These are phyloP conservation scores for Nothocercus nigrocapillus DNA, from an alignment of 2,113 vertebrate genomes.

Conservation along the genomic window DNA sequence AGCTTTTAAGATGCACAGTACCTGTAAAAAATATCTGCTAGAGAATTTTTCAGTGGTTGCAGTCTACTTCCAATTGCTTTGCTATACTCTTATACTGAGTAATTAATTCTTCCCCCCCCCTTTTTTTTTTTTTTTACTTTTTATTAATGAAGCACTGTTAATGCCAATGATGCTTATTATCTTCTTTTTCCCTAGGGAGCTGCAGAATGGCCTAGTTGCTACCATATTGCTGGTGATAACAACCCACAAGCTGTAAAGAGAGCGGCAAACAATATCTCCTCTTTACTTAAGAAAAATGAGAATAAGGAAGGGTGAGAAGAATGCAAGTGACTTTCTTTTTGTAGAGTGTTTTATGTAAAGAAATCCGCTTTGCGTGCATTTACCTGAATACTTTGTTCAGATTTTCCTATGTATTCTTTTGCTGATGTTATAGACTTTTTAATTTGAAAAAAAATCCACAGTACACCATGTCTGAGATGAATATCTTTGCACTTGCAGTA, in stretches of 20 bases:
- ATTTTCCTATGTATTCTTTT: background rate
- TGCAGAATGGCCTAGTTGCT: slow-evolving; percentile 88
- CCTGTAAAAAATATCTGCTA: background rate
- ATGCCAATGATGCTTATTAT: background rate
- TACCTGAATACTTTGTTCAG: background rate
- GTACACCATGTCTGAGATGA: background rate
- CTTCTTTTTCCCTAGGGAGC: slow-evolving; percentile 82
- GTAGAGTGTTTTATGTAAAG: background rate
- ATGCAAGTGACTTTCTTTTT: background rate
- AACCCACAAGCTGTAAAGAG: slow-evolving; percentile 91
- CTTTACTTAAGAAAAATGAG: slow-evolving; percentile 87
- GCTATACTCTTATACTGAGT: background rate
- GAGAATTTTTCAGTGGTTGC: background rate
- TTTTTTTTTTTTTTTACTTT: background rate
- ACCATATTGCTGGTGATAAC: slow-evolving; percentile 94
- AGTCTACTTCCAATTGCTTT: background rate
- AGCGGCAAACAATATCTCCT: slow-evolving; percentile 90
- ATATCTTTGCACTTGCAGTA: slow-evolving; percentile 59
- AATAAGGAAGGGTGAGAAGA: slow-evolving; percentile 82
- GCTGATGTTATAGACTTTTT: fast-evolving
- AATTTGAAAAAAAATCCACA: background rate
- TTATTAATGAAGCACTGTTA: background rate
- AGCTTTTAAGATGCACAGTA: background rate
- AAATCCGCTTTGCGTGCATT: background rate
- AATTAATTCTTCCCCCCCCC: background rate